phyloP scores from a whole-genome alignment of 2,113 vertebrate species.

The Agapornis roseicollis region DNA sequence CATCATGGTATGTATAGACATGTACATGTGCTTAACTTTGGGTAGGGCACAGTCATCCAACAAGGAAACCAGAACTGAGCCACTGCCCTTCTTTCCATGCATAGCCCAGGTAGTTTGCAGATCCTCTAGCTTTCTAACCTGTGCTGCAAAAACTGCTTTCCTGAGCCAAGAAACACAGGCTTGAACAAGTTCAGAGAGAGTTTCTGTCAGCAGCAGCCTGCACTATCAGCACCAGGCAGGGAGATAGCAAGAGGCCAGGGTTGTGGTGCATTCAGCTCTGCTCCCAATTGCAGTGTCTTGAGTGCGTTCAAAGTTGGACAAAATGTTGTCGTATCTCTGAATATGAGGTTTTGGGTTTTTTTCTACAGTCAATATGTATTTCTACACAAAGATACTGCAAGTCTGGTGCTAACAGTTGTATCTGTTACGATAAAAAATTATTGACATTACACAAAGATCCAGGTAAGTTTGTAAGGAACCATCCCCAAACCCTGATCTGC shows the following conservation, averaged over 20 bases:
- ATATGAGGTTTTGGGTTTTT: background rate
- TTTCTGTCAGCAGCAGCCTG: background rate
- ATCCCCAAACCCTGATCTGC: background rate
- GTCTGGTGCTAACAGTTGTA: background rate
- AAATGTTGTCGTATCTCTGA: background rate
- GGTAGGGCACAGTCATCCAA: background rate
- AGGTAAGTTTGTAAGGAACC: background rate
- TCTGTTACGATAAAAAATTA: background rate
- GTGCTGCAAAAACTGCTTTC: background rate
- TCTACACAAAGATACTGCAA: background rate
- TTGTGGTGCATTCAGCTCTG: background rate
- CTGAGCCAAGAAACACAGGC: background rate
- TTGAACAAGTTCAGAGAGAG: background rate
- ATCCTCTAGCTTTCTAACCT: background rate
- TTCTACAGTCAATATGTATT: background rate
- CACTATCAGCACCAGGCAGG: background rate
- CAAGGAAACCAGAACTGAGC: background rate
- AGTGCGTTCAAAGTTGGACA: background rate
- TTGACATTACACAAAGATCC: background rate
- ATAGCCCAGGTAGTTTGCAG: background rate
- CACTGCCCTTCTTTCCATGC: background rate
- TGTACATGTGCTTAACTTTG: rapidly evolving
- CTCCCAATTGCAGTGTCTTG: background rate
- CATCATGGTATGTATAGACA: background rate
- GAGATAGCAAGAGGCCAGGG: background rate